Conservation (phyloP, 2,888 invertebrate species). For the Agriopis leucophaearia region DNA sequence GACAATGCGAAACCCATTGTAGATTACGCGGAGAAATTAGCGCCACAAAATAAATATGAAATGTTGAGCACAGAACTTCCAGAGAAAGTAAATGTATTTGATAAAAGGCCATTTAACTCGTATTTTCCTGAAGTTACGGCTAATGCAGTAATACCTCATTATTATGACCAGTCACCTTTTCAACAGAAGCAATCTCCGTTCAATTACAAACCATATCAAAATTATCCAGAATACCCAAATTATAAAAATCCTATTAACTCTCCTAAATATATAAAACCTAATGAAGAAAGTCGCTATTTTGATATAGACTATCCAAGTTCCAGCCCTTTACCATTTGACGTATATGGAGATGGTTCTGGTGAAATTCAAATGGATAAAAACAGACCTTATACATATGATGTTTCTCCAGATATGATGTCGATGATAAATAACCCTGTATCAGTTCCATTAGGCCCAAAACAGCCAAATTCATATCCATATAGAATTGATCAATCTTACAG, state of each 20-base stretch:
- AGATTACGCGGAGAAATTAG: not conserved
- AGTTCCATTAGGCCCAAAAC: not conserved
- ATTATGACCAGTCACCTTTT: not conserved
- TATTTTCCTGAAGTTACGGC: not conserved
- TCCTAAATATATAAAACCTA: not conserved
- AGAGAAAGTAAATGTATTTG: too few species aligned
- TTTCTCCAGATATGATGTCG: not conserved
- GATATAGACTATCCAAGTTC: not conserved
- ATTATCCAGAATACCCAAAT: not conserved
- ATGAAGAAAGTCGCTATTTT: not conserved
- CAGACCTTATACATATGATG: not conserved
- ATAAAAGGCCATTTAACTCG: not conserved
- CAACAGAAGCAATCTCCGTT: not conserved
- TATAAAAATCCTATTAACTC: not conserved
- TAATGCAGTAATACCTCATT: not conserved
- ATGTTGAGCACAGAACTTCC: not conserved
- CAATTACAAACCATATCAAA: not conserved
- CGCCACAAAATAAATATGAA: not conserved
- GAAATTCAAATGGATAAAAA: not conserved
- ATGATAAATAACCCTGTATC: not conserved
- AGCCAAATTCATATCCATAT: too few species aligned
- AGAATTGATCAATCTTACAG: not conserved
- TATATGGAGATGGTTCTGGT: conserved; percentile 1
- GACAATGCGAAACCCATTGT: too few species aligned
- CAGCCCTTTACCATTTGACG: not conserved